Evolutionary conservation across 2,888 invertebrate genomes (phyloP).

Genomic region (Uloborus plumipes): DNA sequence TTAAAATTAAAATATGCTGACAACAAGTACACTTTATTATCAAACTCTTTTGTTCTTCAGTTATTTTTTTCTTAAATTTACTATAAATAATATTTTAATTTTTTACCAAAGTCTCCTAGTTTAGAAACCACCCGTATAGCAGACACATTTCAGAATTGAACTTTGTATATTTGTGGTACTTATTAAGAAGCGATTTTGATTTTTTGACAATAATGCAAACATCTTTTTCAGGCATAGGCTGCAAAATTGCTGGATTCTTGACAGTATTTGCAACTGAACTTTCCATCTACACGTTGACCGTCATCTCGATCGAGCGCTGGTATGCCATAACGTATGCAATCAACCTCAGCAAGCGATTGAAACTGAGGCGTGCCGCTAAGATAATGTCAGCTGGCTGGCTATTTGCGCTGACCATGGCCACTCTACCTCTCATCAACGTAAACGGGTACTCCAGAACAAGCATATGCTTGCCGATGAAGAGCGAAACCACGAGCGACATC

Average conservation of each 20-base stretch:
- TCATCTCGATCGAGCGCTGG: conserved; percentile 85
- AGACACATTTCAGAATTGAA: too few relatives aligned
- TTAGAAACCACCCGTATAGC: too few relatives aligned
- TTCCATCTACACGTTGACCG: conserved; percentile 87
- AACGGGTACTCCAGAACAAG: conserved; percentile 90
- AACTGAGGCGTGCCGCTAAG: conserved; percentile 79
- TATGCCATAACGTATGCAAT: conserved; percentile 85
- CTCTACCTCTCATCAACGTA: conserved; percentile 84
- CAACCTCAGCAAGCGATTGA: conserved; percentile 84
- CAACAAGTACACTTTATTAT: too few relatives aligned
- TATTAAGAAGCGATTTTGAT: not conserved
- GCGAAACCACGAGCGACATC: conserved; percentile 78
- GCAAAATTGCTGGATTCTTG: conserved; percentile 87
- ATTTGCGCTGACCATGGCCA: conserved; percentile 83
- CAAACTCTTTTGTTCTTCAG: too few relatives aligned
- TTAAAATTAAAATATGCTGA: too few relatives aligned
- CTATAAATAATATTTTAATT: too few relatives aligned
- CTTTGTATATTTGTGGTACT: not conserved
- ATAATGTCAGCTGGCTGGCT: conserved; percentile 86
- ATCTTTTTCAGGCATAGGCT: conserved; percentile 76
- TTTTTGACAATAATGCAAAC: not conserved
- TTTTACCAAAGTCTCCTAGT: too few relatives aligned
- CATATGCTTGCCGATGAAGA: conserved; percentile 91
- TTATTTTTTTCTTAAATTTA: too few relatives aligned
- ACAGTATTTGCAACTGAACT: conserved; percentile 89